Base-by-base conservation (phyloP, 2,888 invertebrate species). In the Pantelozetes paolii region DNA sequence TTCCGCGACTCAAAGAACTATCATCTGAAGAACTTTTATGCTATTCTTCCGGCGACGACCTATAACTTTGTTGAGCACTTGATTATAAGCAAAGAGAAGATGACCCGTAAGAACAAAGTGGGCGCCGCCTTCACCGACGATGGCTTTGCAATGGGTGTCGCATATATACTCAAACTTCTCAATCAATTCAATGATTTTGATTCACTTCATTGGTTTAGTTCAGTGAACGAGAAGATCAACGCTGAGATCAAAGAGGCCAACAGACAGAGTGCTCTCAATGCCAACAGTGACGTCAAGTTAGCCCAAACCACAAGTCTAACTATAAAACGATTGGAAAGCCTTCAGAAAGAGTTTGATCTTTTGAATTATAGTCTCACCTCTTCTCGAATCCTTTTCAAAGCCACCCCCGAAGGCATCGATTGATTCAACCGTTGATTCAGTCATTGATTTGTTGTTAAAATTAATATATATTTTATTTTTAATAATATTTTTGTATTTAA, bases 101-200 rank as follows among this genome's bases (percentile, higher is more conserved):
- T 98, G 83, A 90, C 88, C 76, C 95, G 95, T 81, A 94, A 93
- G 81, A 91, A 91, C 81, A 91, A 90, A 84, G 85, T 86, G 45
- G 92, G 91, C 18, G 91, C 93, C 70, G 89, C 93, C 0, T 95
- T 99, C 81, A 95, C 96, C 15, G 98, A 99, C 83, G 99, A 99
- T 83, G 99, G 99, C 18, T 98, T 99, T 84, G 91, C 95, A 5
- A 92, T 99, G 88, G 99, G 97, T 74, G 82, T 91, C 45, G 94
- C 97, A 0, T 99, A 95, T 80, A 90, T 98, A 78, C 86, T 97
- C 75, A 92, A 92, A 81, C 85, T 98, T 75, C 83, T 98, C 62
- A 89, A 94, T 82, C 95, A 96, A 83, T 88, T 89, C 79, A 83
- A 86, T 26, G 90, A 92, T 79, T 90, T 97, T 81, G 94, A 97